Conservation (phyloP, 2,888 invertebrate genomes). For the Drosophila rubida region DNA sequence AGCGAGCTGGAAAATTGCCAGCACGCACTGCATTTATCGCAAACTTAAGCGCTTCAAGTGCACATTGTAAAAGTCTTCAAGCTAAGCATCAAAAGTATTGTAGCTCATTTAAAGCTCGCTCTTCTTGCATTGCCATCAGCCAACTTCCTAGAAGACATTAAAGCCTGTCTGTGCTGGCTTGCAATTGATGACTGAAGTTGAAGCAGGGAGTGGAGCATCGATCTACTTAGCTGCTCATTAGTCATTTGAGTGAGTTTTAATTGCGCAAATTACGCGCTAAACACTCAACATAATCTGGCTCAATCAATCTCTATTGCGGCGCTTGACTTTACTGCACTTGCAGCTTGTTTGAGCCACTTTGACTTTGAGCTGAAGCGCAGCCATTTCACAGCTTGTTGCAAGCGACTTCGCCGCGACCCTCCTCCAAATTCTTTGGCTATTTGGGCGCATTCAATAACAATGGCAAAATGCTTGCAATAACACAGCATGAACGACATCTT, state of each 20-base stretch:
- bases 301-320: slow-evolving; percentile 8
- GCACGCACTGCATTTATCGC: no score
- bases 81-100: no score
- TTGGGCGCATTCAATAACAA: slow-evolving; percentile 44
- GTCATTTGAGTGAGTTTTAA: slow-evolving; percentile 13
- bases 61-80: no score
- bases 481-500: slow-evolving; percentile 48
- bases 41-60: no score
- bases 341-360: neutral
- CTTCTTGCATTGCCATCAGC: no score
- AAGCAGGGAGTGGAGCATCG: neutral
- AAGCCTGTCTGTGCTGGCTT: no score
- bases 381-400: slow-evolving; percentile 10
- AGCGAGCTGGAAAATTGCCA: no score
- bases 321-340: slow-evolving; percentile 21
- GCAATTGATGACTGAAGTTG: neutral
- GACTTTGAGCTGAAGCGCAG: slow-evolving; percentile 9
- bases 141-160: no score
- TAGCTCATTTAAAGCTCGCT: no score
- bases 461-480: slow-evolving; percentile 8
- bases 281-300: neutral
- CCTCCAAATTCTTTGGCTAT: neutral
- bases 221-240: slow-evolving; percentile 5
- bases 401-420: no score
- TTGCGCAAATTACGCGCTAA: slow-evolving; percentile 16